Percentiles rank a stretch among this genome's conserved stretches.
Evolutionary conservation across 1,140 invertebrate species (phyloP).

Genomic region (Thaumetopoea pityocampa): DNA sequence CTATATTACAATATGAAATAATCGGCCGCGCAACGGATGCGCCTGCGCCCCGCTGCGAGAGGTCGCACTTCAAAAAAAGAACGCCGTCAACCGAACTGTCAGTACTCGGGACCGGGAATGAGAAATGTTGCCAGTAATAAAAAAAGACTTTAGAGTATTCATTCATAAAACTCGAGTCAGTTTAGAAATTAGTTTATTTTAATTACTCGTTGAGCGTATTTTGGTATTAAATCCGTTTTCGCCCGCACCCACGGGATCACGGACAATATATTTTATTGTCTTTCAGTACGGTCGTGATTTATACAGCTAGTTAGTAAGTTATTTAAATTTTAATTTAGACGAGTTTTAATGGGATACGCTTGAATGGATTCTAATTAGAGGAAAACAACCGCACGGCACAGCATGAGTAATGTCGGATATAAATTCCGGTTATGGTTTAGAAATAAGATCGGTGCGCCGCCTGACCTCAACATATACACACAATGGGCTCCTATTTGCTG

Average conservation of each 20-base stretch:
- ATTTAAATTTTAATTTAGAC: slow-evolving; percentile 74
- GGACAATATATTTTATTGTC: slow-evolving; percentile 75
- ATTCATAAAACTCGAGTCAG: slow-evolving; percentile 61
- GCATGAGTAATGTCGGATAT: slow-evolving; percentile 69
- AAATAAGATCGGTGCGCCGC: slow-evolving; percentile 32
- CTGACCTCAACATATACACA: slow-evolving; percentile 36
- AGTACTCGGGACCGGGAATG: slow-evolving; percentile 57
- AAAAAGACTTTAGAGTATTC: slow-evolving; percentile 45
- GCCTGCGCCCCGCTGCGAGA: slow-evolving; percentile 53
- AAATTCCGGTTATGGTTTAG: slow-evolving; percentile 65
- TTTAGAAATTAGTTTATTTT: slow-evolving; percentile 75
- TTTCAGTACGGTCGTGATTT: slow-evolving; percentile 60
- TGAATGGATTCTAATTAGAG: slow-evolving; percentile 74
- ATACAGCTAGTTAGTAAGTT: slow-evolving; percentile 74
- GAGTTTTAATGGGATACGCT: slow-evolving; percentile 68
- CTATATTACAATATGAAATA: slow-evolving; percentile 69
- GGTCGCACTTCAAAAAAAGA: slow-evolving; percentile 65
- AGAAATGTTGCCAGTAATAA: slow-evolving; percentile 66
- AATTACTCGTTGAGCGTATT: slow-evolving; percentile 65
- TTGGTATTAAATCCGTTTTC: slow-evolving; percentile 65
- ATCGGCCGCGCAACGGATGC: slow-evolving; percentile 56
- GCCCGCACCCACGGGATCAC: slow-evolving; percentile 29
- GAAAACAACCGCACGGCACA: slow-evolving; percentile 53
- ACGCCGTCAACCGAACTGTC: slow-evolving; percentile 62
- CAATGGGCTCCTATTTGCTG: slow-evolving; percentile 48